These are phyloP conservation scores for Cettia cetti DNA, from an alignment of 2,113 vertebrate species.

Conservation along the genomic window DNA sequence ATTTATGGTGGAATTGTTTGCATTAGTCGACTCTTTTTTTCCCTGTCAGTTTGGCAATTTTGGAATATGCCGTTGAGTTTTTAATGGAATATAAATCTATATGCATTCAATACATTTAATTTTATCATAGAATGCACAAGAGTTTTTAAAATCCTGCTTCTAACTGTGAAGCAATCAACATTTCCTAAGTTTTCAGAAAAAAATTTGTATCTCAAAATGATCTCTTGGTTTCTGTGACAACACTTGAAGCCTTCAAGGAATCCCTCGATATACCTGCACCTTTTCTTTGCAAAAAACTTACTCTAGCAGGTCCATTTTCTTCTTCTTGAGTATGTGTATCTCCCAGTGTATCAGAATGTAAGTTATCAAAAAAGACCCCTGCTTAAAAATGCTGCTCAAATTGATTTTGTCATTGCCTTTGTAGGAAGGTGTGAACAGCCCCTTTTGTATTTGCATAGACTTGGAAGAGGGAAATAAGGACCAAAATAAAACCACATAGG, in stretches of 20 bases:
- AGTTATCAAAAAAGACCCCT: background rate
- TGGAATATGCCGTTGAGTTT: background rate
- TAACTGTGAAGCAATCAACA: background rate
- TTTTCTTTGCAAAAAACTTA: background rate
- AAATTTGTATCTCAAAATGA: background rate
- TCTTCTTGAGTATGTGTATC: background rate
- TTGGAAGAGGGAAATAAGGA: background rate
- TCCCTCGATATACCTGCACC: background rate
- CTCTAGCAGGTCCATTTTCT: background rate
- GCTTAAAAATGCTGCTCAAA: background rate
- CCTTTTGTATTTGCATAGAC: background rate
- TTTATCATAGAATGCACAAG: background rate
- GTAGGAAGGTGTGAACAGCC: background rate
- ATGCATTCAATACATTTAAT: background rate
- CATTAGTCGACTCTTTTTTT: background rate
- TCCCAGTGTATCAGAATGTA: background rate
- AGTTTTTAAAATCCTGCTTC: background rate
- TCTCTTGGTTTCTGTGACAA: background rate
- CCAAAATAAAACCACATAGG: background rate
- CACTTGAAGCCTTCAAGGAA: background rate
- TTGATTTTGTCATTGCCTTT: background rate
- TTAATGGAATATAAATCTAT: background rate
- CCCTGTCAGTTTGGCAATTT: background rate
- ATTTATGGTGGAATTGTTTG: background rate
- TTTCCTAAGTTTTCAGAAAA: background rate